Conservation (phyloP, 1,140 invertebrate species). For the Galleria mellonella region DNA sequence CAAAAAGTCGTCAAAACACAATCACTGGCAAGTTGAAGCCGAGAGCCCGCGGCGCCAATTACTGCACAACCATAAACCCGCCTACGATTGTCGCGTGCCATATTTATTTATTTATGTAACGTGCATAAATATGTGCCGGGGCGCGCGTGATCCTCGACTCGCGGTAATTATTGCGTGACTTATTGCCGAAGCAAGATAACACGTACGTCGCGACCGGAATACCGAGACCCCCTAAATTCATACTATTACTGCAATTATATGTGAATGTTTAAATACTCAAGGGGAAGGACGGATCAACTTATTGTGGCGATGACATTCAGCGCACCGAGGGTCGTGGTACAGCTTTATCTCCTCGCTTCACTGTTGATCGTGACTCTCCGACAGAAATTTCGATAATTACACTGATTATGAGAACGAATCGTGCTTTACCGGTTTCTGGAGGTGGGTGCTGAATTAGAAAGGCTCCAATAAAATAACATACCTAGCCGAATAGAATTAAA, state of each 20-base stretch:
- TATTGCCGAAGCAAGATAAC: constrained; percentile 68
- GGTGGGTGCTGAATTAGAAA: background rate
- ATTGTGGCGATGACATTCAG: constrained; percentile 28
- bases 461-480: background rate
- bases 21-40: background rate
- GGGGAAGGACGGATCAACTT: constrained; percentile 21
- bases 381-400: constrained; percentile 65
- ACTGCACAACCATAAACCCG: constrained; percentile 26
- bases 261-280: background rate
- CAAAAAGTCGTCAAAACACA: constrained; percentile 1
- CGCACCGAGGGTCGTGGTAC: constrained; percentile 41
- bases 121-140: constrained; percentile 57
- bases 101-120: constrained; percentile 55
- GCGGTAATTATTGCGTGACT: constrained; percentile 70
- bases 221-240: constrained; percentile 17
- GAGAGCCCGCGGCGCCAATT: constrained; percentile 24
- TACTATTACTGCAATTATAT: too few species aligned
- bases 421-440: constrained; percentile 25
- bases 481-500: too few species aligned
- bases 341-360: constrained; percentile 60
- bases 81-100: constrained; percentile 45
- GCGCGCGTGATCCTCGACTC: constrained; percentile 40
- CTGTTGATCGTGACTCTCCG: constrained; percentile 65
- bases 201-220: constrained; percentile 45
- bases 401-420: constrained; percentile 55